Conservation (phyloP, 2,797 vertebrate species). For the Rhinatrema bivittatum region DNA sequence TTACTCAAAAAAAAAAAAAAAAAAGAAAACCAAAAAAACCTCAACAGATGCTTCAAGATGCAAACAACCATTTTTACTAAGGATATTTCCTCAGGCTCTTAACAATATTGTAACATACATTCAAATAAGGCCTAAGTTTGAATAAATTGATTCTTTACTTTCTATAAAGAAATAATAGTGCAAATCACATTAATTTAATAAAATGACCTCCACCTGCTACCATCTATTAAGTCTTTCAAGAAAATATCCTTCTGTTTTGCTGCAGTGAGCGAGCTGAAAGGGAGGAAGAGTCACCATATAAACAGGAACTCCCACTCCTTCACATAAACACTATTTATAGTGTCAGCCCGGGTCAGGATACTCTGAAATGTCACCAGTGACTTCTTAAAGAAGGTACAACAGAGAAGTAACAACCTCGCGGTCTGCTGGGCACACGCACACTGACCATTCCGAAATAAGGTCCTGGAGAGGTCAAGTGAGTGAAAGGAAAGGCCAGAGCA, state of each 20-base stretch:
- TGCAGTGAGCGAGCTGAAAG: neutral
- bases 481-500: constrained; percentile 49
- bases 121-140: too few species aligned
- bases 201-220: fast-evolving
- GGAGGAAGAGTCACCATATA: too few species aligned
- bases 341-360: constrained; percentile 36
- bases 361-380: constrained; percentile 30
- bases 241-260: too few species aligned
- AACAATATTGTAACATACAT: too few species aligned
- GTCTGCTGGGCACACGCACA: constrained; percentile 47
- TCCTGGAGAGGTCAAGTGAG: constrained; percentile 50
- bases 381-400: constrained; percentile 22
- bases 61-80: too few species aligned
- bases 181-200: neutral
- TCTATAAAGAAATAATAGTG: too few species aligned
- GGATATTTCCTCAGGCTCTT: too few species aligned
- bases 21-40: too few species aligned
- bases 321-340: constrained; percentile 6
- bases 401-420: constrained; percentile 27
- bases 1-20: too few species aligned
- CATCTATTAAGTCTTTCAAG: neutral
- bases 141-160: too few species aligned
- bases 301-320: constrained; percentile 3
- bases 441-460: constrained; percentile 31
- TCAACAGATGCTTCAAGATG: too few species aligned